Percentiles rank a stretch among this genome's conserved stretches.
Conservation (phyloP, 2,797 vertebrate species). For the Phalloptychus januarius region DNA sequence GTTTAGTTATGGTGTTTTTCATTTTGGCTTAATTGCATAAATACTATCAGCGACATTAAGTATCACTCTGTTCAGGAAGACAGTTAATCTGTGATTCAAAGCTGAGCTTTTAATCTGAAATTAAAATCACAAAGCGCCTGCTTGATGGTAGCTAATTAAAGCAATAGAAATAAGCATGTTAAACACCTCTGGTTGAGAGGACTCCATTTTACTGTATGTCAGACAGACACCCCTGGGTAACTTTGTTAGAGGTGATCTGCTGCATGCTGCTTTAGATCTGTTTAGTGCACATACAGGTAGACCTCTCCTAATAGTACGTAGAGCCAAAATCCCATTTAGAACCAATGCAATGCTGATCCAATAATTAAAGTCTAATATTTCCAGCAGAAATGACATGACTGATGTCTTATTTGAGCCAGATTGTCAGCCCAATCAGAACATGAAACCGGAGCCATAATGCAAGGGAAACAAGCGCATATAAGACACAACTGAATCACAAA, state of each 20-base stretch:
- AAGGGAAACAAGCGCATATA: slow-evolving; percentile 35
- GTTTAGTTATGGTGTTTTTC: no score
- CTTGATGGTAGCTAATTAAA: neutral
- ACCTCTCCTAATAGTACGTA: slow-evolving; percentile 1
- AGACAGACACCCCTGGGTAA: neutral
- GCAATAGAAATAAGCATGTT: neutral
- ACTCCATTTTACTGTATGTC: neutral
- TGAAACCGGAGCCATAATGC: slow-evolving; percentile 35
- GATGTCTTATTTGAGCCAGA: slow-evolving; percentile 8
- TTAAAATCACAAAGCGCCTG: neutral
- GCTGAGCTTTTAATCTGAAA: neutral
- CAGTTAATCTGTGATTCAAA: neutral
- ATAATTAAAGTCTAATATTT: slow-evolving; percentile 16
- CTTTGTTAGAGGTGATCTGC: neutral
- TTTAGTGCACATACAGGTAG: neutral
- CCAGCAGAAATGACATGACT: slow-evolving; percentile 1
- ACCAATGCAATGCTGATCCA: slow-evolving; percentile 6
- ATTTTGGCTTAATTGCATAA: no score
- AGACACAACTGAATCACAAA: slow-evolving; percentile 25
- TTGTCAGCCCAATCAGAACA: slow-evolving; percentile 10
- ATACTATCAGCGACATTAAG: no score
- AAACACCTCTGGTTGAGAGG: neutral
- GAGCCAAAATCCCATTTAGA: slow-evolving; percentile 18
- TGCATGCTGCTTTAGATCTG: neutral
- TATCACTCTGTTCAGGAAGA: neutral